These are phyloP conservation scores for Muscicapa comitata DNA, from an alignment of 2,797 vertebrate species.

Conservation along the genomic window DNA sequence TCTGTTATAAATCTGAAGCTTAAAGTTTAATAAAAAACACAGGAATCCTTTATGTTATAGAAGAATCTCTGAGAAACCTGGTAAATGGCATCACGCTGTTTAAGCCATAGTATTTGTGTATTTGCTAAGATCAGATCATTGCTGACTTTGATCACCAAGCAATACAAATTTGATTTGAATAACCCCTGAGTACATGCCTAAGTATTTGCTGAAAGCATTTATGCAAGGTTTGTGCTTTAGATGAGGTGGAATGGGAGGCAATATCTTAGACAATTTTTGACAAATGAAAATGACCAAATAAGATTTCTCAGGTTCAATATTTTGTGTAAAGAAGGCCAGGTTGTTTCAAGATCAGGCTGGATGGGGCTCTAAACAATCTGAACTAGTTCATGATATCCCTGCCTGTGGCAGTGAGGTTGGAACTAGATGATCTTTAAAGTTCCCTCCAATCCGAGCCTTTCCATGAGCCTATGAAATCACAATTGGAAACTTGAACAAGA, in stretches of 20 bases:
- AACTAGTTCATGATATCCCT: background rate
- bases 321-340: background rate
- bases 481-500: background rate
- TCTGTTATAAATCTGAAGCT: slow-evolving; percentile 30
- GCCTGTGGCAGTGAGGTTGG: background rate
- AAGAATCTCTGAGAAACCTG: slow-evolving; percentile 3
- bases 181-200: background rate
- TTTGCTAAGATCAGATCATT: slow-evolving; percentile 7
- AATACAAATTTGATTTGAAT: slow-evolving; percentile 3
- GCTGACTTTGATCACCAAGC: background rate
- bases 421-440: background rate
- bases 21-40: slow-evolving; percentile 38
- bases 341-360: background rate
- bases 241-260: background rate
- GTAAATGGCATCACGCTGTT: background rate
- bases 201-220: background rate
- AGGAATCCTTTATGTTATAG: background rate
- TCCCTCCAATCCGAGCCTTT: background rate
- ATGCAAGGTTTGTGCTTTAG: background rate
- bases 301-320: background rate
- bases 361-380: background rate
- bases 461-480: background rate
- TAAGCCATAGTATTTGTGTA: background rate
- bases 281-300: background rate
- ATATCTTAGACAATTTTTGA: background rate